phyloP scores from a whole-genome alignment of 2,797 vertebrate genomes.

The Crocodylus rhombifer region DNA sequence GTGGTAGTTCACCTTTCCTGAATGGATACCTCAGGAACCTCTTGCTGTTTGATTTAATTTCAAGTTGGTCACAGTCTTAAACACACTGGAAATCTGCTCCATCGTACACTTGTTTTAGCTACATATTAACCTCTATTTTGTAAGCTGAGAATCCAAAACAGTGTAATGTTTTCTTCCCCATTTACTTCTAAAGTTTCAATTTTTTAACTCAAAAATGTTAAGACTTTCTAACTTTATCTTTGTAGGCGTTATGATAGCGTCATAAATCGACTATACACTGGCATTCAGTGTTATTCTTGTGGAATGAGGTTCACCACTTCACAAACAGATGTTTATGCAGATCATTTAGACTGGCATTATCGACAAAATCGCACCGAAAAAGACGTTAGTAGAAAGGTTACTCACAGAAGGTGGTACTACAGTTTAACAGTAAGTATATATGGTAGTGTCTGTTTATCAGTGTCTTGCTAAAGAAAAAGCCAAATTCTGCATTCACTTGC shows the following conservation, averaged over 20 bases:
- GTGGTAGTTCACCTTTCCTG: rapidly evolving
- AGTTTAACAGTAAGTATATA: conserved; percentile 89
- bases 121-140: background rate
- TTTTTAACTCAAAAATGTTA: background rate
- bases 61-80: background rate
- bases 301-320: conserved; percentile 97
- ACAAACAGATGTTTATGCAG: conserved; percentile 97
- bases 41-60: background rate
- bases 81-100: background rate
- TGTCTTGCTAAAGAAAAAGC: background rate
- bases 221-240: background rate
- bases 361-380: conserved; percentile 97
- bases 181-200: background rate
- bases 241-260: conserved; percentile 92
- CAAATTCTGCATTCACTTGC: background rate
- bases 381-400: conserved; percentile 95
- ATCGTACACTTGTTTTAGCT: background rate
- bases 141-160: background rate
- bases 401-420: conserved; percentile 98
- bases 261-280: conserved; percentile 94
- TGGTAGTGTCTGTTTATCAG: background rate
- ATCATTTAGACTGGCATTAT: conserved; percentile 99
- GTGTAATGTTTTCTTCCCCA: background rate
- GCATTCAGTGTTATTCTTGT: conserved; percentile 98
- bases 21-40: rapidly evolving